Evolutionary conservation across 2,113 vertebrate genomes (phyloP), one percentile per base, ranked within the genome.

Genomic region (Stegastes partitus): DNA sequence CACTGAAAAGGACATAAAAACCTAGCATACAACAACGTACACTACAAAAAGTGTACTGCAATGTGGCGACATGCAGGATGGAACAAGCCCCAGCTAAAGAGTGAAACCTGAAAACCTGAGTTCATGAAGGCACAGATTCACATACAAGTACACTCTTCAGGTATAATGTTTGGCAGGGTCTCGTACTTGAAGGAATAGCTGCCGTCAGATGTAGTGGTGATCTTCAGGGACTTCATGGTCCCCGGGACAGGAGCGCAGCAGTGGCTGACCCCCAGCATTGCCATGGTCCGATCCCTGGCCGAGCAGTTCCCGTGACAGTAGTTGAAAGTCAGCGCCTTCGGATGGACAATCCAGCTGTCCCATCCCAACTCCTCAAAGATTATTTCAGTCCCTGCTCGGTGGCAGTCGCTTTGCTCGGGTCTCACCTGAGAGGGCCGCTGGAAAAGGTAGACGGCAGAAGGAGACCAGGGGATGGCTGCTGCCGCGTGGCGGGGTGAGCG

Each of bases 261-360:
- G 50, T 96, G 94, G 34, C 87, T 91, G 68, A 96, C 93, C 0
- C 96, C 96, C 54, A 96, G 92, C 10, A 78, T 26, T 7, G 94
- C 88, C 49, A 89, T 87, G 19, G 94, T 90, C 18, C 89, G 89
- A 2, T 83, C 90, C 34, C 53, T 55, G 37, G 93, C 89, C 0
- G 95, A 93, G 0, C 98, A 99, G 92, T 93, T 95, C 0, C 98
- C 98, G 0, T 97, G 95, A 71, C 98, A 99, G 79, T 98, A 98
- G 84, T 95, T 92, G 91, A 99, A 99, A 55, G 94, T 92, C 23
- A 99, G 95, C 67, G 89, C 94, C 56, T 94, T 94, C 0, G 98
- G 97, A 12, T 99, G 92, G 23, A 98, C 94, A 0, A 99, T 98
- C 98, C 98, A 99, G 55, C 91, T 95, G 56, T 96, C 96, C 98